These are phyloP conservation scores for Rhopalosiphum maidis DNA, from an alignment of 1,140 invertebrate species.

Conservation along the genomic window DNA sequence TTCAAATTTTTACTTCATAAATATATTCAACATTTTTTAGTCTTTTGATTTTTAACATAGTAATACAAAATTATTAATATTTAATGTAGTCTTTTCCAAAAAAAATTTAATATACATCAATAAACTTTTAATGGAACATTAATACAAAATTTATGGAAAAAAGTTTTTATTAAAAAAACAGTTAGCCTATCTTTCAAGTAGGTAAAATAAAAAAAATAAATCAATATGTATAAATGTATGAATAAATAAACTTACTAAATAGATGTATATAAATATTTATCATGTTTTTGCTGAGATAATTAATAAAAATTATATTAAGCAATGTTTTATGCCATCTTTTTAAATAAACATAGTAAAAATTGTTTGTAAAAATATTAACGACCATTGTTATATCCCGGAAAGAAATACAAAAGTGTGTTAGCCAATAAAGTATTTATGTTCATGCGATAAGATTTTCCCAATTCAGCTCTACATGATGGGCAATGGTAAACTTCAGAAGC, in stretches of 20 bases:
- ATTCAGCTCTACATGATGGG: conserved; percentile 72
- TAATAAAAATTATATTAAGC: neutral
- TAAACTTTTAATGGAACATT: too few species aligned
- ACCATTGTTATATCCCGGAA: neutral
- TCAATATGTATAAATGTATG: neutral
- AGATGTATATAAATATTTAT: neutral
- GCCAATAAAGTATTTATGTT: neutral
- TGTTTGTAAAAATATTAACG: neutral
- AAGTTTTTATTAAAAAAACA: too few species aligned
- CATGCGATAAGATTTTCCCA: conserved; percentile 66
- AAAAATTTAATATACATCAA: too few species aligned
- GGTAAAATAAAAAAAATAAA: neutral
- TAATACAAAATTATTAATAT: too few species aligned
- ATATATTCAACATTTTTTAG: too few species aligned
- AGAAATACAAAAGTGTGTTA: neutral
- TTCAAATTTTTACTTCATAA: too few species aligned
- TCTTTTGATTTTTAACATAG: too few species aligned
- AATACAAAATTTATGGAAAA: too few species aligned
- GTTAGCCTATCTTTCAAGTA: too few species aligned
- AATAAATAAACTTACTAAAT: neutral
- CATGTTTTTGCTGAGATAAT: neutral
- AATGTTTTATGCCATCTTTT: too few species aligned
- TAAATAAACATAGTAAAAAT: neutral
- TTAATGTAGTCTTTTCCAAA: too few species aligned
- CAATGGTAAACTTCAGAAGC: conserved; percentile 71